Evolutionary conservation across 1,140 invertebrate genomes (phyloP), one percentile per base, ranked within the genome.

Genomic region (Bombus pascuorum): DNA sequence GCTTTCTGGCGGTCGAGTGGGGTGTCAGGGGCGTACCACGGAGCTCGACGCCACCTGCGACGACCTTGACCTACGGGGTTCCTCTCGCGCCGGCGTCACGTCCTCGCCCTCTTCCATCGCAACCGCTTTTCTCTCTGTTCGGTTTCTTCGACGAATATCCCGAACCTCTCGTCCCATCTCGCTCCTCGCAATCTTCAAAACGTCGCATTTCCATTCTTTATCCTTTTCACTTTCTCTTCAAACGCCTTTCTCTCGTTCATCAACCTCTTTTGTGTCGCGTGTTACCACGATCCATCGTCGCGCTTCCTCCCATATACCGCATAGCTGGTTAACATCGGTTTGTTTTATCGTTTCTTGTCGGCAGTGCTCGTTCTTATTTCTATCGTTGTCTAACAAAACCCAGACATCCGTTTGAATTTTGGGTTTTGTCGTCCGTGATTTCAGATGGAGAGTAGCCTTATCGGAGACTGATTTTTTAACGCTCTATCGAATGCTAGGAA

Each of bases 21-120:
- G 66, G 79, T 65, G 68, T 82, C 92, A 93, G 91, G 91, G 92
- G 84, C 89, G 90, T 90, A 71, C 62, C 86, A 72, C 42, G 84
- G 82, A 25, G 25, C 74, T 80, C 59, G 77, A 79, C 68, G 83
- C 78, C 57, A 80, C 83, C 80, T 83, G 94, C 94, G 92, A 22
- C 81, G 92, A 94, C 94, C 94, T 95, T 94, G 94, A 94, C 94
- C 94, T 93, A 94, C 87, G 91, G 90, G 90, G 92, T 91, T 92
- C 91, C 92, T 92, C 90, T 89, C 93, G 94, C 94, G 94, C 93
- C 93, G 94, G 94, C 94, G 94, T 94, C 93, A 91, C 93, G 91
- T 91, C 92, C 91, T 91, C 87, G 37, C 73, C 72, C 44, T 68
- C 65, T 71, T 22, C 37, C 72, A 82, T 57, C 74, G 66, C 75